Conservation (phyloP, 2,888 invertebrate species). For the Rhorus exstirpatorius region DNA sequence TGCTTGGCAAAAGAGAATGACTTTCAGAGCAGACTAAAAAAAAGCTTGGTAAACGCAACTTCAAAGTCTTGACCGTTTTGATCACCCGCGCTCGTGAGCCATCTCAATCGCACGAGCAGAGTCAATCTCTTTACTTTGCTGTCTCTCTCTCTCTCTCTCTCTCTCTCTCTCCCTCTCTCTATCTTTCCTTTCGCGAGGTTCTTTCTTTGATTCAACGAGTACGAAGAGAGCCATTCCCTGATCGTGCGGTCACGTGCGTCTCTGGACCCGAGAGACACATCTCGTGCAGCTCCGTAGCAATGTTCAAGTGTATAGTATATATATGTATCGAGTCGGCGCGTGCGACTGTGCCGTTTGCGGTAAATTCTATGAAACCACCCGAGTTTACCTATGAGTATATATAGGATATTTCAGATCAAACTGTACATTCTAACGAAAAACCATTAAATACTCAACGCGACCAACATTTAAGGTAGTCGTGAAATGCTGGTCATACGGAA, state of each 20-base stretch:
- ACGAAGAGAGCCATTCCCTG: conserved; percentile 61
- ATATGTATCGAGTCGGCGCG: conserved; percentile 25
- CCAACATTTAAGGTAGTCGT: too few relatives aligned
- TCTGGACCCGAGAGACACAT: conserved; percentile 32
- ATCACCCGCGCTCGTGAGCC: conserved; percentile 56
- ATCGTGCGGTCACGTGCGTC: conserved; percentile 50
- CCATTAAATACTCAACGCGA: not conserved
- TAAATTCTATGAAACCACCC: conserved; percentile 44
- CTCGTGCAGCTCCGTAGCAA: conserved; percentile 5
- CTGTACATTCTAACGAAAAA: too few relatives aligned
- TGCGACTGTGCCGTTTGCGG: conserved; percentile 35
- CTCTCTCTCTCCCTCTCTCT: not conserved
- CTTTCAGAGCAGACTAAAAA: conserved; percentile 6
- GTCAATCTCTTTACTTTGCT: conserved; percentile 56
- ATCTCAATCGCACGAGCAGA: conserved; percentile 56
- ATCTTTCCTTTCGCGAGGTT: conserved; percentile 30
- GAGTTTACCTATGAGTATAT: not conserved
- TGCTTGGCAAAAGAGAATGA: conserved; percentile 44
- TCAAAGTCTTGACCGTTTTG: conserved; percentile 67
- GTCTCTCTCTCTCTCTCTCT: conserved; percentile 27
- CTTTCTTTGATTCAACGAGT: conserved; percentile 63
- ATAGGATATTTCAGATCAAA: not conserved
- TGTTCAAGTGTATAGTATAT: conserved; percentile 6
- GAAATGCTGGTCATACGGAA: too few relatives aligned
- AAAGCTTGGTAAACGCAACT: conserved; percentile 47